These are phyloP conservation scores for Sinhomidia bicolor DNA, from an alignment of 2,888 invertebrate species.

Conservation along the genomic window DNA sequence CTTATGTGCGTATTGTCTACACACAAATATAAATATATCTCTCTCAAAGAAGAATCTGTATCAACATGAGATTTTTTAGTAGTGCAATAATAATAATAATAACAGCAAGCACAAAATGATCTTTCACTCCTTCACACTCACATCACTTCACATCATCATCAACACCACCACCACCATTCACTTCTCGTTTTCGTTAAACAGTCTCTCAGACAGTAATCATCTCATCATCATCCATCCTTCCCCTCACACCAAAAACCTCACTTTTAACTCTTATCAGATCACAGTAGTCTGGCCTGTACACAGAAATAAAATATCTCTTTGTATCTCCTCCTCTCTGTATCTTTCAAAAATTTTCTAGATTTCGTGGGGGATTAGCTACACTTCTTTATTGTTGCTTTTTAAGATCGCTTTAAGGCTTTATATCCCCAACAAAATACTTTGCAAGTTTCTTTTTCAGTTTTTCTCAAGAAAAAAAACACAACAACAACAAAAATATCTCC, in stretches of 20 bases:
- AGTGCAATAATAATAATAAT: constrained; percentile 20
- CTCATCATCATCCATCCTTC: constrained; percentile 4
- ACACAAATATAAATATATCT: background rate
- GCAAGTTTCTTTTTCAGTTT: constrained; percentile 20
- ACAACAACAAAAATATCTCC: constrained; percentile 17
- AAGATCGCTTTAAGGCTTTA: background rate
- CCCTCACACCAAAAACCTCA: constrained; percentile 4
- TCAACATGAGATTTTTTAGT: constrained; percentile 22
- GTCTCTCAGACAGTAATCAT: constrained; percentile 13
- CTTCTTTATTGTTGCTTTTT: too few species aligned
- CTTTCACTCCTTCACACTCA: constrained; percentile 33
- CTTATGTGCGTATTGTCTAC: background rate
- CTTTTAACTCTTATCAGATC: constrained; percentile 39
- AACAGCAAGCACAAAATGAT: constrained; percentile 9
- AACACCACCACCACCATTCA: constrained; percentile 23
- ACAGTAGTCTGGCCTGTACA: background rate
- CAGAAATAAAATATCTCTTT: background rate
- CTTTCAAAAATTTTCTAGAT: background rate
- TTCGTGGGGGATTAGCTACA: background rate
- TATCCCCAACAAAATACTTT: background rate
- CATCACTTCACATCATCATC: constrained; percentile 15
- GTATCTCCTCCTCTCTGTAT: background rate
- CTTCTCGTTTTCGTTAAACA: constrained; percentile 31
- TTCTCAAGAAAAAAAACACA: background rate
- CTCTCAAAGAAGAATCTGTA: background rate